phyloP scores from a whole-genome alignment of 2,888 invertebrate genomes.

The Drosophila macrothrix region DNA sequence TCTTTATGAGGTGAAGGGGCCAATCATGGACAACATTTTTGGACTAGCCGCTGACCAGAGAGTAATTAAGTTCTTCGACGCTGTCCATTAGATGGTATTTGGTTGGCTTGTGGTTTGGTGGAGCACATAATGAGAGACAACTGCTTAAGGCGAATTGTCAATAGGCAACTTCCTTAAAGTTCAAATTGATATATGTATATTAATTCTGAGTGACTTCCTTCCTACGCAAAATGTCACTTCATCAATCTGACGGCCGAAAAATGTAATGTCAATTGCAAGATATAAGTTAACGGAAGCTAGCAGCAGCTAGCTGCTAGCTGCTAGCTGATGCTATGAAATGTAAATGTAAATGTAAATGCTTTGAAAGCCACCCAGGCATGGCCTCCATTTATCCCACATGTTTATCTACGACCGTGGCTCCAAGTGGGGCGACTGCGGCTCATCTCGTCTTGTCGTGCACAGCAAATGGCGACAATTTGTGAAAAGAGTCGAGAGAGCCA shows the following conservation, averaged over 20 bases:
- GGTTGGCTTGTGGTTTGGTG: slow-evolving; percentile 23
- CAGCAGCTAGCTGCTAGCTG: slow-evolving; percentile 17
- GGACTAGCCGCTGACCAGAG: slow-evolving; percentile 48
- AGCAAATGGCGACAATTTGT: slow-evolving; percentile 78
- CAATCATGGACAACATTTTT: slow-evolving; percentile 53
- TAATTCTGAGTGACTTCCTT: slow-evolving; percentile 6
- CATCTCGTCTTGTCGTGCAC: slow-evolving; percentile 23
- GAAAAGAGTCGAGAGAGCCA: slow-evolving; percentile 34
- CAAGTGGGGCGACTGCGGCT: slow-evolving; percentile 8
- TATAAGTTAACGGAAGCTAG: slow-evolving; percentile 57
- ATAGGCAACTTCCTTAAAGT: slow-evolving; percentile 33
- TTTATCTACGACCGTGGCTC: slow-evolving; percentile 23
- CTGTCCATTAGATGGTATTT: slow-evolving; percentile 14
- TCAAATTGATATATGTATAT: not conserved
- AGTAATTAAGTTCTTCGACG: slow-evolving; percentile 72
- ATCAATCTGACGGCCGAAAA: slow-evolving; percentile 67
- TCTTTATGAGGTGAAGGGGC: slow-evolving; percentile 77
- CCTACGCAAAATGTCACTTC: slow-evolving; percentile 49
- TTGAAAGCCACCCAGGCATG: slow-evolving; percentile 48
- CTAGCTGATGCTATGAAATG: slow-evolving; percentile 39
- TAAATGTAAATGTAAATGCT: slow-evolving; percentile 68
- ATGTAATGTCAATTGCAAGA: slow-evolving; percentile 71
- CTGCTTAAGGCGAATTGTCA: slow-evolving; percentile 31
- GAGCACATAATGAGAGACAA: slow-evolving; percentile 9
- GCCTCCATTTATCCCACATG: slow-evolving; percentile 37